Evolutionary conservation across 2,888 invertebrate species (phyloP).

Genomic region (Ellobium chinense): DNA sequence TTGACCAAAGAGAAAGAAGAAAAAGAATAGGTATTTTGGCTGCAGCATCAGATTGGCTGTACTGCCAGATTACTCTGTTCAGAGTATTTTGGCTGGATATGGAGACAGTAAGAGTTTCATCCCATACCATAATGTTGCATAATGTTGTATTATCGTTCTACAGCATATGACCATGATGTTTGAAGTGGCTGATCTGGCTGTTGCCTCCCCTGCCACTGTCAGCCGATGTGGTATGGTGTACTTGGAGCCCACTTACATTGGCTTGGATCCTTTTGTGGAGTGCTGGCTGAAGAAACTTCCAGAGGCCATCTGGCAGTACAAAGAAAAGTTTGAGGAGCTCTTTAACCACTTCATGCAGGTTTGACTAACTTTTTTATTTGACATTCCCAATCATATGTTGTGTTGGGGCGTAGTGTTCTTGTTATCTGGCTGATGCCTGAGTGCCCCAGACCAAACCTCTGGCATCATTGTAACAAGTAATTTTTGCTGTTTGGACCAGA

Average conservation of each 20-base stretch:
- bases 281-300: conserved; percentile 85
- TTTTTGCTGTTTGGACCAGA: too few relatives aligned
- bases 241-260: conserved; percentile 82
- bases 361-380: not conserved
- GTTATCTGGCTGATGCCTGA: too few relatives aligned
- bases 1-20: too few relatives aligned
- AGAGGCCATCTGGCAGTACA: conserved; percentile 72
- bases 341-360: conserved; percentile 84
- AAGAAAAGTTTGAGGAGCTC: conserved; percentile 80
- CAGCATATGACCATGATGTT: conserved; percentile 80
- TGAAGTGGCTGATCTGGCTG: conserved; percentile 79
- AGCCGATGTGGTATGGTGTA: conserved; percentile 80
- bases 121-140: too few relatives aligned
- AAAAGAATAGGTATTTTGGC: too few relatives aligned
- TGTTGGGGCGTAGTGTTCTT: too few relatives aligned
- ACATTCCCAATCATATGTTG: not conserved
- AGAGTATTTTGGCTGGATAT: too few relatives aligned
- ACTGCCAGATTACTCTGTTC: too few relatives aligned
- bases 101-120: too few relatives aligned
- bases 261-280: conserved; percentile 85
- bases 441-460: too few relatives aligned
- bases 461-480: too few relatives aligned
- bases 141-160: not conserved
- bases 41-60: too few relatives aligned
- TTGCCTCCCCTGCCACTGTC: conserved; percentile 88